A percentile compares a stretch with the other conserved stretches of the same genome.
Evolutionary conservation across 64 coral and sea anemone species (phyloP).

Genomic region (Montipora foliosa): DNA sequence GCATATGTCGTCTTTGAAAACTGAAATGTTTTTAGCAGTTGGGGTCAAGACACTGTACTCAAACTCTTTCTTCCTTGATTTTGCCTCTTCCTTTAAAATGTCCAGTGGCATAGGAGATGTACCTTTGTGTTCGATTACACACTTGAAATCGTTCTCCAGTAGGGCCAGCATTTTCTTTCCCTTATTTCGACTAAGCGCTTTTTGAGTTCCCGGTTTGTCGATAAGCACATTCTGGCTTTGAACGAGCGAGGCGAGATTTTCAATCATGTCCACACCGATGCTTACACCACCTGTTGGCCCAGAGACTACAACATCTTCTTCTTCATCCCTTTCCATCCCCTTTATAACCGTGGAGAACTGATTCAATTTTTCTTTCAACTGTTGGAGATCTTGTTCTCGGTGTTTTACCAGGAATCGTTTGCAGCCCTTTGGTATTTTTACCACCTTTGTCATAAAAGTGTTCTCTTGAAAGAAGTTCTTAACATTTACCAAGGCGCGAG

Average conservation of each 20-base stretch:
- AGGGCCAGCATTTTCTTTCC: slow-evolving; percentile 20
- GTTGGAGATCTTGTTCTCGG: not conserved
- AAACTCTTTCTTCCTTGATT: slow-evolving; percentile 1
- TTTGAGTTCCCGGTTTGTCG: slow-evolving; percentile 33
- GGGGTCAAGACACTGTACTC: slow-evolving; percentile 14
- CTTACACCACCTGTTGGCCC: slow-evolving; percentile 31
- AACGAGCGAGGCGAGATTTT: slow-evolving; percentile 16
- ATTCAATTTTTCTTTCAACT: slow-evolving; percentile 8
- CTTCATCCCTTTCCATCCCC: not conserved
- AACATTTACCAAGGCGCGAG: not conserved
- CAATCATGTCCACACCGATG: not conserved
- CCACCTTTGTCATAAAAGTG: slow-evolving; percentile 28
- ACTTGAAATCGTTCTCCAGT: slow-evolving; percentile 3
- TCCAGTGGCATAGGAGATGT: not conserved
- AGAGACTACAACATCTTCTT: not conserved
- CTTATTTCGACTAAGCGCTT: slow-evolving; percentile 7
- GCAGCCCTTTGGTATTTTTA: slow-evolving; percentile 1
- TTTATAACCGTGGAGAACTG: slow-evolving; percentile 7
- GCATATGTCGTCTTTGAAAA: slow-evolving; percentile 62
- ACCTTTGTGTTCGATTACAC: slow-evolving; percentile 11
- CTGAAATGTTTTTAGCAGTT: slow-evolving; percentile 30
- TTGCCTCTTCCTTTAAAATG: not conserved
- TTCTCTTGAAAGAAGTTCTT: slow-evolving; percentile 43
- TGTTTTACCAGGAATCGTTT: slow-evolving; percentile 10
- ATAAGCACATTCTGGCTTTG: not conserved